Conservation (phyloP, 1,140 invertebrate genomes). For the Andricus grossulariae region DNA sequence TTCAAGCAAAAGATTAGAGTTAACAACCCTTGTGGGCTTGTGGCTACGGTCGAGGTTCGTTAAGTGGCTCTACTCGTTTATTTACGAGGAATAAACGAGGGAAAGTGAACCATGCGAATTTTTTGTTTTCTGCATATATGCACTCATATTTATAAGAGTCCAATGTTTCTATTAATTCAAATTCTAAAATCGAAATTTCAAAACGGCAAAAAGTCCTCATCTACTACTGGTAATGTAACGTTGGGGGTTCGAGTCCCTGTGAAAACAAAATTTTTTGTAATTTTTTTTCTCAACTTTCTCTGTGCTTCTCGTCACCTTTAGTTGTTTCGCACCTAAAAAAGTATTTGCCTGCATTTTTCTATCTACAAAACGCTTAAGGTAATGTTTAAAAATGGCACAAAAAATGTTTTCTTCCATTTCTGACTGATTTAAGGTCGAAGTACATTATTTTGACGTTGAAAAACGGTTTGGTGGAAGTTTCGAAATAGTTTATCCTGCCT, state of each 20-base stretch:
- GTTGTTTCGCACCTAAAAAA: background rate
- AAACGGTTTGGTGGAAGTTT: slow-evolving; percentile 17
- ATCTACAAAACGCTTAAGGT: too few relatives aligned
- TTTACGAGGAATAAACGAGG: slow-evolving; percentile 53
- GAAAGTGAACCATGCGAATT: slow-evolving; percentile 52
- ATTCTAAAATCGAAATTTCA: too few relatives aligned
- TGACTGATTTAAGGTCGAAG: too few relatives aligned
- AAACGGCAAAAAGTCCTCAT: too few relatives aligned
- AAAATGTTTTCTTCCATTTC: too few relatives aligned
- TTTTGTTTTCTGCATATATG: slow-evolving; percentile 43
- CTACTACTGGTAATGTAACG: too few relatives aligned
- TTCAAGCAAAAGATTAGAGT: slow-evolving; percentile 56
- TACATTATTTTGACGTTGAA: background rate
- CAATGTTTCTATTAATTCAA: too few relatives aligned
- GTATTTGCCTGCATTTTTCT: background rate
- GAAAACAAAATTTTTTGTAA: too few relatives aligned
- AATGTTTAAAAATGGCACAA: too few relatives aligned
- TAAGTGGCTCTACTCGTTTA: slow-evolving; percentile 58
- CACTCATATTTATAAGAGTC: background rate
- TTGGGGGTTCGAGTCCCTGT: too few relatives aligned
- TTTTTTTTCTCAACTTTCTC: too few relatives aligned
- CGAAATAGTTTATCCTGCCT: slow-evolving; percentile 19
- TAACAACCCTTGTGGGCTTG: slow-evolving; percentile 57
- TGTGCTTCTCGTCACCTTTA: too few relatives aligned
- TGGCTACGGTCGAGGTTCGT: slow-evolving; percentile 44